Evolutionary conservation across 2,888 invertebrate genomes (phyloP).

Genomic region (Thymelicus acteon): DNA sequence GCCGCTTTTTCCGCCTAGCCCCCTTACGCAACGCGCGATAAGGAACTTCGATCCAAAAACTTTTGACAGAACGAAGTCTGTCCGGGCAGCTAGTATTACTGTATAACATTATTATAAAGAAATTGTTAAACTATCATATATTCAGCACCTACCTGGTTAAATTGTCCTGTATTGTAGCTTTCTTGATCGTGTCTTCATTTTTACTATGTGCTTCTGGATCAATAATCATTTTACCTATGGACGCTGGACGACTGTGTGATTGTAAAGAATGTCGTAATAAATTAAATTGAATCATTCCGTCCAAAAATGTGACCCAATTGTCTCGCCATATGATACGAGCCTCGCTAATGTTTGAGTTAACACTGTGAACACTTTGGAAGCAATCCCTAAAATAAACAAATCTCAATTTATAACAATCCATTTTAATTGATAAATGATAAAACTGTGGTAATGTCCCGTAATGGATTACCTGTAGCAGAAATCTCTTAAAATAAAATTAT

Average conservation of each 20-base stretch:
- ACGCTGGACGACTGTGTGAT: conserved; percentile 86
- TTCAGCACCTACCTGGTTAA: conserved; percentile 1
- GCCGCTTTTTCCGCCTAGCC: too few relatives aligned
- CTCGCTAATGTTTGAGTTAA: conserved; percentile 52
- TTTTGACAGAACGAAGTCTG: too few relatives aligned
- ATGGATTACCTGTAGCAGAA: conserved; percentile 11
- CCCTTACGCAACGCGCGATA: too few relatives aligned
- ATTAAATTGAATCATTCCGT: conserved; percentile 91
- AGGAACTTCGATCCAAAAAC: too few relatives aligned
- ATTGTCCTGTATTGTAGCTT: conserved; percentile 43
- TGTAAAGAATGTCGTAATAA: conserved; percentile 85
- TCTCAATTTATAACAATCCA: neutral
- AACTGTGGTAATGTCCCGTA: too few relatives aligned
- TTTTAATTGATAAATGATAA: too few relatives aligned
- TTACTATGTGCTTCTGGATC: conserved; percentile 48
- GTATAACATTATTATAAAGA: too few relatives aligned
- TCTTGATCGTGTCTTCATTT: conserved; percentile 36
- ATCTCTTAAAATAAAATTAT: conserved; percentile 10
- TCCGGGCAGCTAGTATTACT: too few relatives aligned
- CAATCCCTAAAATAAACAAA: conserved; percentile 49
- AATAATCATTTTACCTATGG: conserved; percentile 53
- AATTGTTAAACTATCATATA: too few relatives aligned
- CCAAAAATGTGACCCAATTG: conserved; percentile 93
- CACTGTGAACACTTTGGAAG: conserved; percentile 54
- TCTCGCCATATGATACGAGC: conserved; percentile 86